These are phyloP conservation scores for Spheniscus humboldti DNA, from an alignment of 2,797 vertebrate genomes.

Conservation along the genomic window DNA sequence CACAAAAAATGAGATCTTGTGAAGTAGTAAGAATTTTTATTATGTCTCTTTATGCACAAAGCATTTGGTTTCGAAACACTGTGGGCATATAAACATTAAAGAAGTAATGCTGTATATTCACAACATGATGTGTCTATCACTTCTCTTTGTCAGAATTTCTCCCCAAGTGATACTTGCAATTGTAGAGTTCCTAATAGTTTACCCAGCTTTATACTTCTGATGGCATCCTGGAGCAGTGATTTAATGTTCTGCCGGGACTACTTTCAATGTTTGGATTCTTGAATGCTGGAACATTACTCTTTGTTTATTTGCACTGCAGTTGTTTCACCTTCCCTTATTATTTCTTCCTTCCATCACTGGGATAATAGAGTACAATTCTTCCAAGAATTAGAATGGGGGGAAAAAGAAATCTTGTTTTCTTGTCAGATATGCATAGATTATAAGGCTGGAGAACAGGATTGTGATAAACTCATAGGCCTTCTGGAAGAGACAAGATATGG, in stretches of 20 bases:
- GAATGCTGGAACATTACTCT: slow-evolving; percentile 2
- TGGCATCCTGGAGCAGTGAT: slow-evolving; percentile 36
- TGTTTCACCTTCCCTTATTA: slow-evolving; percentile 17
- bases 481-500: neutral
- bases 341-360: neutral
- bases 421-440: neutral
- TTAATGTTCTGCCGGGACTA: neutral
- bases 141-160: slow-evolving; percentile 55
- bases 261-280: neutral
- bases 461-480: neutral
- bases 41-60: slow-evolving; percentile 54
- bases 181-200: slow-evolving; percentile 42
- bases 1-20: slow-evolving; percentile 37
- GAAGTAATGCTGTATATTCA: slow-evolving; percentile 54
- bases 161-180: slow-evolving; percentile 43
- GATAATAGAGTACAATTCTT: neutral
- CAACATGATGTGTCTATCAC: slow-evolving; percentile 40
- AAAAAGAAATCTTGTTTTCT: neutral
- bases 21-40: slow-evolving; percentile 61
- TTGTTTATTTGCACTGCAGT: slow-evolving; percentile 10
- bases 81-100: slow-evolving; percentile 63
- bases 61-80: slow-evolving; percentile 64
- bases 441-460: neutral
- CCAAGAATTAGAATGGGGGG: neutral
- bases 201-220: neutral